phyloP scores from a whole-genome alignment of 2,797 vertebrate genomes.

The Platalea minor region DNA sequence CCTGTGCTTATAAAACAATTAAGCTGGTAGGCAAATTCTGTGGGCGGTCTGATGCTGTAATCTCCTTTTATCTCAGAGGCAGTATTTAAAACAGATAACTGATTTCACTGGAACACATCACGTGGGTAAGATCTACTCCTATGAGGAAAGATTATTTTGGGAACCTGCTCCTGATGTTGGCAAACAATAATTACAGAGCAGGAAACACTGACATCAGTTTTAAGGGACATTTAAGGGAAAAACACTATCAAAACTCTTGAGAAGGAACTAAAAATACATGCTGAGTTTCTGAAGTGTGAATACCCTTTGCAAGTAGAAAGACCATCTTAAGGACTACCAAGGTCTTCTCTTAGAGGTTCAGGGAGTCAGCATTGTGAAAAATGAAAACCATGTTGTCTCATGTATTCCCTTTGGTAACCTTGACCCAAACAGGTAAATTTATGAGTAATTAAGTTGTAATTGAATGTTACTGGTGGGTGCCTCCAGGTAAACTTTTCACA shows the following conservation, averaged over 20 bases:
- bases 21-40: background rate
- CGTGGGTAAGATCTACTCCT: background rate
- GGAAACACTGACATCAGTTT: background rate
- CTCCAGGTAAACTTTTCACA: background rate
- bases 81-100: background rate
- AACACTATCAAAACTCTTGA: background rate
- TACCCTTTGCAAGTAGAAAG: background rate
- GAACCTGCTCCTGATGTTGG: background rate
- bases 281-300: background rate
- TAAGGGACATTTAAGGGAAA: background rate
- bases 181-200: constrained; percentile 22
- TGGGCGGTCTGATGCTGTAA: background rate
- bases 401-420: background rate
- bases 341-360: background rate
- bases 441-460: background rate
- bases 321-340: background rate
- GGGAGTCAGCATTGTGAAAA: background rate
- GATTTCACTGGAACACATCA: constrained; percentile 11
- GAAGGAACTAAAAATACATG: background rate
- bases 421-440: background rate
- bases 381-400: background rate
- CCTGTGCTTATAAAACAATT: background rate
- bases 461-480: background rate
- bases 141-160: background rate
- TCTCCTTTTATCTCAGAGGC: background rate